Conservation (phyloP, 2,113 vertebrate genomes). For the Heterocephalus glaber region DNA sequence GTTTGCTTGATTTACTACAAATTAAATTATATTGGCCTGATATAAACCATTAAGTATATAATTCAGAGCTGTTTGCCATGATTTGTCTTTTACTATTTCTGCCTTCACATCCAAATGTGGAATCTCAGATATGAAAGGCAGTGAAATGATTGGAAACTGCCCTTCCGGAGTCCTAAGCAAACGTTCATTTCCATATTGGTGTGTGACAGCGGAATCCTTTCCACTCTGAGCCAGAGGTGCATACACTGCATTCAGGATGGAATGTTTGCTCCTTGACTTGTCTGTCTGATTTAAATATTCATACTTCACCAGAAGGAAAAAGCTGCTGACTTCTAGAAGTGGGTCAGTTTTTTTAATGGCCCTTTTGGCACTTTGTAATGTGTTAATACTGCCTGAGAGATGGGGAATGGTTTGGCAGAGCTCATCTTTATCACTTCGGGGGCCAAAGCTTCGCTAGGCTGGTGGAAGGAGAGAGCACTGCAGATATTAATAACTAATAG, state of each 20-base stretch:
- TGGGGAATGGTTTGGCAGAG: slow-evolving; percentile 49
- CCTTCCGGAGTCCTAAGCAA: slow-evolving; percentile 68
- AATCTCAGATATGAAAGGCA: slow-evolving; percentile 69
- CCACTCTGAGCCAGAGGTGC: slow-evolving; percentile 17
- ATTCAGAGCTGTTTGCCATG: slow-evolving; percentile 75
- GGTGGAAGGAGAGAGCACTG: slow-evolving; percentile 33
- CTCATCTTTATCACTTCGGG: slow-evolving; percentile 69
- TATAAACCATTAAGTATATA: slow-evolving; percentile 79
- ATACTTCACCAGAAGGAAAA: slow-evolving; percentile 83
- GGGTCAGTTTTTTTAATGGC: slow-evolving; percentile 74
- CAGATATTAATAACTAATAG: slow-evolving; percentile 66
- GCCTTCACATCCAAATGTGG: slow-evolving; percentile 39
- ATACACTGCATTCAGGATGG: slow-evolving; percentile 56
- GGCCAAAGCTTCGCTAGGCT: slow-evolving; percentile 57
- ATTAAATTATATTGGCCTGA: slow-evolving; percentile 79
- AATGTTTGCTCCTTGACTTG: slow-evolving; percentile 81
- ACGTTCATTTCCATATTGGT: slow-evolving; percentile 67
- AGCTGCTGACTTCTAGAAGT: slow-evolving; percentile 82
- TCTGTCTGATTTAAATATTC: slow-evolving; percentile 84
- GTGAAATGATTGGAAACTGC: slow-evolving; percentile 67
- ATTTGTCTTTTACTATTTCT: slow-evolving; percentile 76
- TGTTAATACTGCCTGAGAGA: slow-evolving; percentile 76
- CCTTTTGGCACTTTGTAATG: slow-evolving; percentile 78
- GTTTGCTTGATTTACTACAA: slow-evolving; percentile 80
- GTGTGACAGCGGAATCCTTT: slow-evolving; percentile 55